Base-by-base conservation (phyloP, 2,888 invertebrate species). In the Melanargia galathea region DNA sequence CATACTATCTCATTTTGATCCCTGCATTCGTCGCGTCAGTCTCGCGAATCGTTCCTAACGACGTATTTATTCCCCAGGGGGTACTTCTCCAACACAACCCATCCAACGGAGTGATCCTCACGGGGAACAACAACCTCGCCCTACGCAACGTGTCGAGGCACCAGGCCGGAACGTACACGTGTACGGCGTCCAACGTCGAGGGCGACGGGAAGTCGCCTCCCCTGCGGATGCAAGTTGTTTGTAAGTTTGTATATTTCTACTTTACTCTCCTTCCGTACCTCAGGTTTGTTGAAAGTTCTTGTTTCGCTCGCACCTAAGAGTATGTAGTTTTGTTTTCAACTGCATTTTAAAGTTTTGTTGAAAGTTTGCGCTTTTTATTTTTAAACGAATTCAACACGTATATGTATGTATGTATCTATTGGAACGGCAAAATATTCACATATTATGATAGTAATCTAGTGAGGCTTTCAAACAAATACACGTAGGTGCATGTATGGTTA, bases 131-230 rank as follows among this genome's bases (percentile, higher is more conserved):
- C 1, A 95, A 95, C 80, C 86, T 97, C 72, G 97, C 96, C 1
- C 89, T 97, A 65, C 95, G 97, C 77, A 94, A 94, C 74, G 96
- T 97, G 61, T 94, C 95, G 59, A 93, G 96, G 70, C 93, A 93
- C 65, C 96, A 96, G 80, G 96, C 96, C 11, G 97, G 97, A 57
- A 95, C 95, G 83, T 97, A 97, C 84, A 95, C 96, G 24, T 97
- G 97, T 83, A 95, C 96, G 24, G 97, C 97, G 2, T 97, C 96
- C 43, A 97, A 98, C 81, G 96, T 97, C 24, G 97, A 97, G 85
- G 97, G 97, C 1, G 97, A 97, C 77, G 97, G 97, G 40, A 94
- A 95, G 78, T 97, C 97, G 76, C 95, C 96, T 75, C 93, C 93
- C 46, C 94, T 97, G 60, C 94, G 94, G 77, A 92, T 98, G 76